Evolutionary conservation across 2,797 vertebrate species (phyloP).

Genomic region (Sebastes itinus): DNA sequence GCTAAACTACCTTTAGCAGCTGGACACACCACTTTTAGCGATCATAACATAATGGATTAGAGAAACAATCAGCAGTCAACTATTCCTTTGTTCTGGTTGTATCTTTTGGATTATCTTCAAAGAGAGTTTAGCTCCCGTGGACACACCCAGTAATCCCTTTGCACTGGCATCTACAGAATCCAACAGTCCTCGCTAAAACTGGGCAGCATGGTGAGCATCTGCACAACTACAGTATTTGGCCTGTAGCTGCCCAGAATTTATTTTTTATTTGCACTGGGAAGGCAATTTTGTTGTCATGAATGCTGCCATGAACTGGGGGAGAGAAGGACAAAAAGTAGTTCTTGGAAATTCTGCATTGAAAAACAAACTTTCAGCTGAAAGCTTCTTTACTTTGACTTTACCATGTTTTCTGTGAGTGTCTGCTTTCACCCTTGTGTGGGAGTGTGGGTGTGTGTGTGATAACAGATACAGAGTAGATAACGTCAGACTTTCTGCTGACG

Average conservation of each 20-base stretch:
- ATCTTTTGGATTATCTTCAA: not conserved
- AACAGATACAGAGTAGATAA: slow-evolving; percentile 60
- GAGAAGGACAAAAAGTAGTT: too few relatives aligned
- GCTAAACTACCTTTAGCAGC: not conserved
- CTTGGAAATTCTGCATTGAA: not conserved
- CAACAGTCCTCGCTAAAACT: not conserved
- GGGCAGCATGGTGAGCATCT: not conserved
- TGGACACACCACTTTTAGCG: not conserved
- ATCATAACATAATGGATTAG: not conserved
- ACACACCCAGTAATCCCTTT: not conserved
- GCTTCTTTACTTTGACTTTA: not conserved
- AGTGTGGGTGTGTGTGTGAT: slow-evolving; percentile 36
- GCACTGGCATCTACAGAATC: not conserved
- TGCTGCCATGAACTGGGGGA: not conserved
- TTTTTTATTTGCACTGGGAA: not conserved
- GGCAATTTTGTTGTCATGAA: not conserved
- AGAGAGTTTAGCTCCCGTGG: not conserved
- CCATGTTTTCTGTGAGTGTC: slow-evolving; percentile 10
- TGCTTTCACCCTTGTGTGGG: not conserved
- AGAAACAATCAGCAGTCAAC: not conserved
- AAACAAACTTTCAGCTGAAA: not conserved
- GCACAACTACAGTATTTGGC: not conserved
- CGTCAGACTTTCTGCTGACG: slow-evolving; percentile 59
- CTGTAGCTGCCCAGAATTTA: not conserved
- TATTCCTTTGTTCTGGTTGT: not conserved